Evolutionary conservation across 2,797 vertebrate species (phyloP), one percentile per base, ranked within the genome.

Genomic region (Lophotriccus pileatus): DNA sequence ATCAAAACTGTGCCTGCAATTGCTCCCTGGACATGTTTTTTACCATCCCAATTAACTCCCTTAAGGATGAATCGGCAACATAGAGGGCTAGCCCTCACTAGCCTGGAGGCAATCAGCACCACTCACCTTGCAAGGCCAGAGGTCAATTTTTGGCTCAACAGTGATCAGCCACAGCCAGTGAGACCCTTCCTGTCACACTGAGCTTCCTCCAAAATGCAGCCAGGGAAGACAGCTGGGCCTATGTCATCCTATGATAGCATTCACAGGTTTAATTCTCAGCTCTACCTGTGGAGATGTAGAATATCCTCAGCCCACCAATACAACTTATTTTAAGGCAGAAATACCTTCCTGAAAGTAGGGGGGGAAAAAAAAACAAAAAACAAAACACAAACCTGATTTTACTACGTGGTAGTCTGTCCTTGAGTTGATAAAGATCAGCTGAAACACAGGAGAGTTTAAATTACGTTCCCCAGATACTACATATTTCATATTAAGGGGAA

Each of bases 81-180:
- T 0, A 34, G 14, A 11, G 8, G 5, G 6, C 27, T 37, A 47
- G 30, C 7, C 32, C 34, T 78, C 1, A 1, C 13, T 55, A 37
- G 18, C 9, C 66, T 82, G 37, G 15, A 68, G 11, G 27, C 5
- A 63, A 34, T 30, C 28, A 22, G 30, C 2, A 2, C 4, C 25
- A 41, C 7, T 4, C 5, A 12, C 12, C 20, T 58, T 55, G 9
- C 49, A 81, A 64, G 19, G 27, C 9, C 15, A 82, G 23, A 9
- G 24, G 5, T 81, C 53, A 66, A 3, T 36, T 93, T 63, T 82
- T 73, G 18, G n/a, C 28, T 36, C 44, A 12, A 20, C 5, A 34
- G 19, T 30, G 21, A 34, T 20, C 20, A 44, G 5, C 8, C 23
- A 10, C 1, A 4, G 4, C 20, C 34, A 43, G 6, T 15, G 20